Base-by-base conservation (phyloP, 2,797 vertebrate species). In the Enoplosus armatus region DNA sequence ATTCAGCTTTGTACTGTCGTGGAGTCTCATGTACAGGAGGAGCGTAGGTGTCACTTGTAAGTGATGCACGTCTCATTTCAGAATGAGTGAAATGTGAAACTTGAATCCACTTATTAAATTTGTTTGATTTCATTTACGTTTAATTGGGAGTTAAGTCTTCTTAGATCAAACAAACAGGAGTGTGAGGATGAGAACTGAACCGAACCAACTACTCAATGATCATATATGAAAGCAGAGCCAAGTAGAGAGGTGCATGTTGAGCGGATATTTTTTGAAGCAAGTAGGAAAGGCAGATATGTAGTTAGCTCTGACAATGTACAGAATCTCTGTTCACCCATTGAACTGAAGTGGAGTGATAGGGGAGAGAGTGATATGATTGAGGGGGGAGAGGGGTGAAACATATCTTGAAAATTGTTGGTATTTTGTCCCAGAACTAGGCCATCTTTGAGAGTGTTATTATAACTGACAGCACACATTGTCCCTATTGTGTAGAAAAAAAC, bases 401-500 rank as follows among this genome's bases (percentile, higher is more conserved):
- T 6, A 26, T 80, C 68, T 61, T n/a, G 27, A 16, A 72, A 75
- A 67, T 16, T 50, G 58, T 66, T 80, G 72, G 77, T 79, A 31
- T 88, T 85, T 80, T 59, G 47, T 50, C 20, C 24, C 22, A 72
- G 48, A 83, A 68, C 72, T 66, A 33, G 72, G 64, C 54, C 78
- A 58, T 51, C 48, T 69, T 18, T 62, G 39, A 74, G 27, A 67
- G 45, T 14, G 51, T 66, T 66, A 59, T 75, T 68, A 50, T 45
- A 67, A 60, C 69, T 80, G 80, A 80, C 71, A 78, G 71, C 62
- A 83, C n/a, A 71, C 77, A 68, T 31, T 58, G 76, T 71, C 43
- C 35, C 79, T 27, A 26, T 71, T 77, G 82, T 74, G 72, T 10
- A 31, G 47, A 8, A 55, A 29, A 48, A 39, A 71, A 54, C 47